A percentile compares a stretch with the other conserved stretches of the same genome.
Conservation (phyloP, 1,140 invertebrate genomes). For the Tenebrio molitor region DNA sequence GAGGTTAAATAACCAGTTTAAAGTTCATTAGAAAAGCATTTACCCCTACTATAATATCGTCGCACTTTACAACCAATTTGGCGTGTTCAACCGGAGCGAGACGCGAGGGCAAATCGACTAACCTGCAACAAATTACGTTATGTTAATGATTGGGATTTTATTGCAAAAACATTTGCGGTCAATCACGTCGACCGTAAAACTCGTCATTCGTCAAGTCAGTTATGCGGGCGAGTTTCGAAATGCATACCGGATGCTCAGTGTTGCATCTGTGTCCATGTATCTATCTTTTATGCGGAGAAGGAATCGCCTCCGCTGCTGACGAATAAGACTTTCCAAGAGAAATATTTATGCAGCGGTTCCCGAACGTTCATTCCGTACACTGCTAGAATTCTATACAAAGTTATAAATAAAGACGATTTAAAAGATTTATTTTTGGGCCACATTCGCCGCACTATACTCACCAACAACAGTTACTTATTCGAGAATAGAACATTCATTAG, state of each 20-base stretch:
- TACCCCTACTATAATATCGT: constrained; percentile 11
- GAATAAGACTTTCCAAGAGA: constrained; percentile 18
- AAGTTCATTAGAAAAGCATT: constrained; percentile 39
- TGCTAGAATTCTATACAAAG: constrained; percentile 22
- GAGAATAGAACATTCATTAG: constrained; percentile 34
- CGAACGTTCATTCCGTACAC: background rate
- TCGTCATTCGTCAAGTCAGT: background rate
- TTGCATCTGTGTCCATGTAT: constrained; percentile 13
- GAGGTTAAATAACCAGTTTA: constrained; percentile 40
- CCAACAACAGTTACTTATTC: constrained; percentile 27
- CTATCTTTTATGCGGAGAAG: constrained; percentile 19
- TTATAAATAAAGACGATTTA: constrained; percentile 32
- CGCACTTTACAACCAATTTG: constrained; percentile 30
- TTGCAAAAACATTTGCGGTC: background rate
- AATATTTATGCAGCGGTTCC: constrained; percentile 15
- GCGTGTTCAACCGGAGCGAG: background rate
- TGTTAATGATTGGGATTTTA: background rate
- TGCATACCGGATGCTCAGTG: background rate
- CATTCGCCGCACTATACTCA: constrained; percentile 15
- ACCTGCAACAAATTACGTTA: background rate
- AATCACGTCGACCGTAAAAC: background rate
- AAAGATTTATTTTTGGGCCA: constrained; percentile 37
- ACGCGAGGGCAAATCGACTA: background rate
- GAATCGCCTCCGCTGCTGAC: constrained; percentile 8
- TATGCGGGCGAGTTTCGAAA: background rate